phyloP scores from a whole-genome alignment of 2,888 invertebrate genomes.

The Zaprionus lineosus region DNA sequence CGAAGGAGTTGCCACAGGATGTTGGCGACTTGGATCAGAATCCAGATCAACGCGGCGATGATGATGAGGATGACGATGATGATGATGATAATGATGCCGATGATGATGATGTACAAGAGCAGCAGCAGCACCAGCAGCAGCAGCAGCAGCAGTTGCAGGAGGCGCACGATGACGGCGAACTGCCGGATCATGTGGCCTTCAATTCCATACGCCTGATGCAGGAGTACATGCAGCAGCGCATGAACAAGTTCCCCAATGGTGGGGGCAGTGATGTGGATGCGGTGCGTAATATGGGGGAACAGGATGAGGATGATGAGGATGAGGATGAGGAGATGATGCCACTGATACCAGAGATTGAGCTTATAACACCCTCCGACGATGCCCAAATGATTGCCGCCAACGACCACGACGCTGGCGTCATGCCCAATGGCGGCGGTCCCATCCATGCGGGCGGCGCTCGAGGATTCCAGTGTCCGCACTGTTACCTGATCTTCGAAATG shows the following conservation, averaged over 20 bases:
- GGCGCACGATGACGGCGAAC: constrained; percentile 60
- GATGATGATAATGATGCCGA: constrained; percentile 37
- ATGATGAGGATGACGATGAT: constrained; percentile 1
- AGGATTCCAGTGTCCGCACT: constrained; percentile 81
- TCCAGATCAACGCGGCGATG: too few species aligned
- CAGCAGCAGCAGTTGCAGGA: constrained; percentile 13
- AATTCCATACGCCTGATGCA: constrained; percentile 81
- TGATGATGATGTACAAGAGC: constrained; percentile 17
- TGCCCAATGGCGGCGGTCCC: constrained; percentile 19
- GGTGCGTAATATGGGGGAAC: constrained; percentile 14
- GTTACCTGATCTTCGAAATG: constrained; percentile 81
- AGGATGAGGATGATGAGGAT: constrained; percentile 51
- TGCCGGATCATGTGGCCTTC: constrained; percentile 64
- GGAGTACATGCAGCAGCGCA: constrained; percentile 81
- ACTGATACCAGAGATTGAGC: constrained; percentile 82
- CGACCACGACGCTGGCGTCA: constrained; percentile 15
- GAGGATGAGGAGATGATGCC: constrained; percentile 81
- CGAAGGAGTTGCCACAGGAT: constrained; percentile 15
- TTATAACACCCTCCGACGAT: constrained; percentile 81
- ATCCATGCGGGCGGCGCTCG: constrained; percentile 24
- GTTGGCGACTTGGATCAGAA: not conserved
- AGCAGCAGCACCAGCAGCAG: constrained; percentile 10
- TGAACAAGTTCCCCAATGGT: constrained; percentile 76
- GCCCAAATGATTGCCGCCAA: constrained; percentile 29
- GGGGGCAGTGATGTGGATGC: not conserved